Percentiles rank a stretch among this genome's conserved stretches.
phyloP scores from a whole-genome alignment of 2,888 invertebrate species.

The Oscheius sp. region DNA sequence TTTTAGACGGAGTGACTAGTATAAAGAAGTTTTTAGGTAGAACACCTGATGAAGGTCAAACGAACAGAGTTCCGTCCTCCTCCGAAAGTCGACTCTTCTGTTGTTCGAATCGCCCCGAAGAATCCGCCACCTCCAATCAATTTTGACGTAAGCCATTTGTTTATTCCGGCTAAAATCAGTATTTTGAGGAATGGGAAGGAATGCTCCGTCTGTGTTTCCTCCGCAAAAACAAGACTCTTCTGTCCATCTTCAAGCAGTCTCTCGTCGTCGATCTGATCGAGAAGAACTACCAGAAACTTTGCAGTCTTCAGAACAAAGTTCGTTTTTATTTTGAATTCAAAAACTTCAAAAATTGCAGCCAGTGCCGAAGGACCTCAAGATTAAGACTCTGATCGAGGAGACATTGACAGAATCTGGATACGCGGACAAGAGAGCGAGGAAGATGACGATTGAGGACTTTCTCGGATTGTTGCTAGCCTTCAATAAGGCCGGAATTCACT shows the following conservation, averaged over 20 bases:
- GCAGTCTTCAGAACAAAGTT: slow-evolving; percentile 87
- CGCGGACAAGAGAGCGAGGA: slow-evolving; percentile 86
- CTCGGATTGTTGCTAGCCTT: slow-evolving; percentile 86
- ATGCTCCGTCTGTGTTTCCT: slow-evolving; percentile 92
- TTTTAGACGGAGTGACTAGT: not conserved
- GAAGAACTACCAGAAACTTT: slow-evolving; percentile 89
- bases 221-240: slow-evolving; percentile 94
- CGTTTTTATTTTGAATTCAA: slow-evolving; percentile 75
- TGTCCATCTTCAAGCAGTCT: slow-evolving; percentile 86
- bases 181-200: slow-evolving; percentile 92
- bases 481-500: slow-evolving; percentile 92
- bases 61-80: slow-evolving; percentile 98
- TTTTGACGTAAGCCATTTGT: slow-evolving; percentile 44
- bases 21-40: slow-evolving; percentile 73
- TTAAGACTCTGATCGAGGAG: slow-evolving; percentile 84
- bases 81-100: slow-evolving; percentile 96
- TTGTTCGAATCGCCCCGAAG: slow-evolving; percentile 94
- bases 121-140: slow-evolving; percentile 86
- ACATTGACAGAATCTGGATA: slow-evolving; percentile 81
- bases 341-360: slow-evolving; percentile 78
- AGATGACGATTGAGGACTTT: slow-evolving; percentile 97
- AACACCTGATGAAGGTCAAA: slow-evolving; percentile 83
- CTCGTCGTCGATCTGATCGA: slow-evolving; percentile 82
- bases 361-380: slow-evolving; percentile 83
- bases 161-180: not conserved